Percentiles rank a stretch among this genome's conserved stretches.
Conservation (phyloP, 2,888 invertebrate genomes). For the Pachymerium ferrugineum region DNA sequence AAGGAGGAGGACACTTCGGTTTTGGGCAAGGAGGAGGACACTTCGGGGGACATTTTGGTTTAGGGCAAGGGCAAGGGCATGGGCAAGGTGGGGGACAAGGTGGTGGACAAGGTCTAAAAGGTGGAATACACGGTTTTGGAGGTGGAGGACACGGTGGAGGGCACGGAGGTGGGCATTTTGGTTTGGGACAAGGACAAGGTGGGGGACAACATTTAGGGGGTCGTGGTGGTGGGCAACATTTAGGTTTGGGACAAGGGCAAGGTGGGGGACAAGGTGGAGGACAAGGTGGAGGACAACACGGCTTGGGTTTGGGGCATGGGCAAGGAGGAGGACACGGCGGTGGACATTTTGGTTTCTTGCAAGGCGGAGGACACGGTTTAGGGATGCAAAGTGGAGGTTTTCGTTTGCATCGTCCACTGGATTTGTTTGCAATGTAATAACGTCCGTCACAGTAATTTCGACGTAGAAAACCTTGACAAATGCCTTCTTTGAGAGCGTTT, state of each 20-base stretch:
- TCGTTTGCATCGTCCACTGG: constrained; percentile 20
- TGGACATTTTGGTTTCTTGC: neutral
- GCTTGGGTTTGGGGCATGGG: neutral
- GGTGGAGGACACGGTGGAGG: neutral
- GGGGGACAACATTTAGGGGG: neutral
- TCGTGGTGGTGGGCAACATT: too few species aligned
- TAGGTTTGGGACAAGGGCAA: too few species aligned
- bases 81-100: neutral
- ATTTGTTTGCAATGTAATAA: neutral
- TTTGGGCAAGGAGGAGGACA: neutral
- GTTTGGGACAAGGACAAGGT: neutral
- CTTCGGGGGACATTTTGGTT: neutral
- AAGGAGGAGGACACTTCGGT: neutral
- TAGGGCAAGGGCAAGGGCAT: neutral
- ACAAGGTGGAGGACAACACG: neutral
- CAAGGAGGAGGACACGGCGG: neutral
- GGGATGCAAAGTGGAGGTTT: neutral
- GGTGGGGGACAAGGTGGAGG: neutral
- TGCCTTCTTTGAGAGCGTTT: neutral
- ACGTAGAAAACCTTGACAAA: neutral
- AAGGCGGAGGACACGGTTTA: neutral
- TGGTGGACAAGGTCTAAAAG: neutral
- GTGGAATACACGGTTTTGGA: neutral
- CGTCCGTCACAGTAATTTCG: constrained; percentile 20
- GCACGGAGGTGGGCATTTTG: neutral